Percentiles rank a stretch among this genome's conserved stretches.
Conservation (phyloP, 2,888 invertebrate species). For the Pandemis heparana region DNA sequence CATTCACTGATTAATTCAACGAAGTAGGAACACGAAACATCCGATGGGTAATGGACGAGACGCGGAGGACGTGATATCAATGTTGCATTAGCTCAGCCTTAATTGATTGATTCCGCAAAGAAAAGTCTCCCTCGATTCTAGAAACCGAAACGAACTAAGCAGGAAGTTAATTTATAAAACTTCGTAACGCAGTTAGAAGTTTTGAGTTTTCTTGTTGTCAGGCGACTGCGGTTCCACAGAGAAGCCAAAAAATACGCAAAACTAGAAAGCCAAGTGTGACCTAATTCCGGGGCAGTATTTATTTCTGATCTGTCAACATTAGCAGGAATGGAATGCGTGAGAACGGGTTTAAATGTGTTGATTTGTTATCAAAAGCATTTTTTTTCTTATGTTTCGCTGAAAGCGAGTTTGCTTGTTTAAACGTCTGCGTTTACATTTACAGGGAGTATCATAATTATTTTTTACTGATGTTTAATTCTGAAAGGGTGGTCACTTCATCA, state of each 20-base stretch:
- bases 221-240: neutral
- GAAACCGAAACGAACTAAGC: constrained; percentile 24
- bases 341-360: constrained; percentile 6
- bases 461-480: neutral
- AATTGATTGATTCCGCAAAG: constrained; percentile 34
- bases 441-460: neutral
- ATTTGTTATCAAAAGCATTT: neutral
- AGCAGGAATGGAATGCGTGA: constrained; percentile 14
- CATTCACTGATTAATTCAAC: constrained; percentile 40
- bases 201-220: neutral
- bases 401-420: neutral
- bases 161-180: constrained; percentile 33
- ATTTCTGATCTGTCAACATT: constrained; percentile 28
- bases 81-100: constrained; percentile 32
- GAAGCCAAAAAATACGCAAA: neutral
- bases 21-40: constrained; percentile 35
- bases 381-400: neutral
- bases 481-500: neutral
- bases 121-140: constrained; percentile 16
- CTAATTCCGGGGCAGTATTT: constrained; percentile 32
- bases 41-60: constrained; percentile 32
- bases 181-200: neutral
- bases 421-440: neutral
- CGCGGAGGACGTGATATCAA: constrained; percentile 39
- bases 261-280: constrained; percentile 8